Evolutionary conservation across 2,113 vertebrate genomes (phyloP).

Genomic region (Gobius niger): DNA sequence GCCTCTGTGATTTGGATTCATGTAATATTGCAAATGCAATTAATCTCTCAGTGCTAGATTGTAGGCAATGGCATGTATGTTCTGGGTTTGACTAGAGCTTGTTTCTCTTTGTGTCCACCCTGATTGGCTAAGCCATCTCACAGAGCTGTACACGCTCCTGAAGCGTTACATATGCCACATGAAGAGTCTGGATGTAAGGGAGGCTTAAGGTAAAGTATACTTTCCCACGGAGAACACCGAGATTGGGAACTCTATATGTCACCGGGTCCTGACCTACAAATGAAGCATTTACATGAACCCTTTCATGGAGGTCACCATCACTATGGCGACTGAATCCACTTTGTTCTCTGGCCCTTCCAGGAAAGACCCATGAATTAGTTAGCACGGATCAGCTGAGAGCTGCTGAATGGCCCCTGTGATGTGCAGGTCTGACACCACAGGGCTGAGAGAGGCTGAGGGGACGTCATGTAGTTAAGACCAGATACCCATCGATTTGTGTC

Average conservation of each 20-base stretch:
- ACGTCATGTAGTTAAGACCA: not conserved
- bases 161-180: no score
- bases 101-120: no score
- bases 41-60: no score
- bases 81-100: no score
- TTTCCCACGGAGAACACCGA: no score
- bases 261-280: slow-evolving; percentile 37
- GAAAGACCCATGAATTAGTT: slow-evolving; percentile 60
- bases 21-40: no score
- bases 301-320: slow-evolving; percentile 33
- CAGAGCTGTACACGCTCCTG: no score
- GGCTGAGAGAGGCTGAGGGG: not conserved
- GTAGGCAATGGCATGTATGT: no score
- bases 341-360: slow-evolving; percentile 39
- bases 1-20: no score
- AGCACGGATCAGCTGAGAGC: slow-evolving; percentile 41
- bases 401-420: slow-evolving; percentile 18
- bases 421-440: slow-evolving; percentile 4
- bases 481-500: not conserved
- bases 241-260: slow-evolving; percentile 32
- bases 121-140: no score
- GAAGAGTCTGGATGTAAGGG: no score
- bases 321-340: slow-evolving; percentile 22
- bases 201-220: no score
- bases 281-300: slow-evolving; percentile 25